Evolutionary conservation across 1,140 invertebrate genomes (phyloP), one percentile per base, ranked within the genome.

Genomic region (Heliothis subflexa): DNA sequence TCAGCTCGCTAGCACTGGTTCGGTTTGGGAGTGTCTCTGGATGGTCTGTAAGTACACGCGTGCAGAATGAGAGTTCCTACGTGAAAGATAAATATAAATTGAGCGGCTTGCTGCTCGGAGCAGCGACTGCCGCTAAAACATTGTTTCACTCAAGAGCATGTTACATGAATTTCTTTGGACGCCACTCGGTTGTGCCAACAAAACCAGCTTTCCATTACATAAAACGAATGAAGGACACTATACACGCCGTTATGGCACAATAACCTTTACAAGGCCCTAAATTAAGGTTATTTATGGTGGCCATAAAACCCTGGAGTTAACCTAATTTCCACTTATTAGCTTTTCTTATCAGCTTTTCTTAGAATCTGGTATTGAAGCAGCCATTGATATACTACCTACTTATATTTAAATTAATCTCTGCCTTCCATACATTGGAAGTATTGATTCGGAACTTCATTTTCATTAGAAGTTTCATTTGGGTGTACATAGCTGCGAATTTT

Each of bases 71-170:
- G 82, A 80, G 79, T 84, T 81, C 78, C 80, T 79, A 79, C 82
- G 81, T 79, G 83, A 84, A 88, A 85, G 90, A 91, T 91, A 92
- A 87, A 91, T 89, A 91, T 91, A 91, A 91, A 89, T 83, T 79
- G 85, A 90, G 88, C 89, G 81, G 52, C 49, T 28, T 68, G 72
- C 79, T 71, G 74, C 78, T 79, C 70, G 57, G 68, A 45, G 16
- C 45, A 45, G 14, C 10, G 18, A 40, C 70, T 50, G 73, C 66
- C 62, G 78, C 66, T 75, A 64, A 84, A 78, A 78, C 49, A 78
- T 70, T 57, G 62, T 66, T 66, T 66, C 62, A 4, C 62, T 64
- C 62, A 40, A 66, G 62, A 70, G 66, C 66, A 70, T 70, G 47
- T 52, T 70, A 70, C 66, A 70, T 70, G 47, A 52, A 28, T 70